Conservation (phyloP, 2,113 vertebrate genomes). For the Strix aluco region DNA sequence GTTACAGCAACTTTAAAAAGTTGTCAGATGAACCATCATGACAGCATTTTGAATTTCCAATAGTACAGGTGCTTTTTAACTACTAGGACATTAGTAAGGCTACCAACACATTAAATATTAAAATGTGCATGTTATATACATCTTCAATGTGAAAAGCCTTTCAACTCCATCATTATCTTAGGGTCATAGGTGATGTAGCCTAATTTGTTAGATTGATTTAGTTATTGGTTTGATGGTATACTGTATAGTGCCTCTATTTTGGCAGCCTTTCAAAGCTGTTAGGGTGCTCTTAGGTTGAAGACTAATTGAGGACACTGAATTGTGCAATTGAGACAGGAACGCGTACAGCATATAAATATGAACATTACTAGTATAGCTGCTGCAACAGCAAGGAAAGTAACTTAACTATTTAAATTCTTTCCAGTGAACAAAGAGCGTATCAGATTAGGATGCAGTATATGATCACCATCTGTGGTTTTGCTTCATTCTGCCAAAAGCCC, state of each 20-base stretch:
- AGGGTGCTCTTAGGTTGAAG: neutral
- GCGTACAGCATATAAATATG: neutral
- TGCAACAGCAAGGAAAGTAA: neutral
- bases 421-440: neutral
- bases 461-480: neutral
- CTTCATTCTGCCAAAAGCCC: neutral
- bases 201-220: constrained; percentile 1
- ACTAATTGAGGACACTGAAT: neutral
- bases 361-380: neutral
- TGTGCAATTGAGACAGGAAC: neutral
- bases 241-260: neutral
- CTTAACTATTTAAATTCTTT: neutral
- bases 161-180: neutral
- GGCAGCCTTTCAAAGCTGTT: constrained; percentile 2
- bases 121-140: neutral
- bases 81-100: neutral
- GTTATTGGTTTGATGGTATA: neutral
- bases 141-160: neutral
- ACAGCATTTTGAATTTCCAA: constrained; percentile 3
- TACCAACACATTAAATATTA: constrained; percentile 19
- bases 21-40: neutral
- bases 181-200: neutral
- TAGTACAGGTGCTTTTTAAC: neutral
- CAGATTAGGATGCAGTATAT: neutral
- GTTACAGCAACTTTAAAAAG: neutral